Evolutionary conservation across 2,797 vertebrate genomes (phyloP).

Genomic region (Scomberomorus guttatus): DNA sequence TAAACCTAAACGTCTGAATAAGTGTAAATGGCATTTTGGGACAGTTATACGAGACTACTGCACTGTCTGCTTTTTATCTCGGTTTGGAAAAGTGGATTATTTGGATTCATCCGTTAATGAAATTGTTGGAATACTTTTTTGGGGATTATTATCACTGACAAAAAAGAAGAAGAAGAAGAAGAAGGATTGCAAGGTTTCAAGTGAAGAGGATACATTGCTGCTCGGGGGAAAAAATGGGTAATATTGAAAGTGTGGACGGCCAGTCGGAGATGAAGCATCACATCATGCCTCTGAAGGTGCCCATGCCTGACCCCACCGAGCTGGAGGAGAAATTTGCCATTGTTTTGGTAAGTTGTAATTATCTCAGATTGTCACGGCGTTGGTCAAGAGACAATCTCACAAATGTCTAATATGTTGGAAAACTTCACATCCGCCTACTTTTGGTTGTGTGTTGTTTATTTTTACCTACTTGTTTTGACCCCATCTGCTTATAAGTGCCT

Average conservation of each 20-base stretch:
- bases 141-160: slow-evolving; percentile 56
- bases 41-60: slow-evolving; percentile 47
- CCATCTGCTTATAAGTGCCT: neutral
- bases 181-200: slow-evolving; percentile 22
- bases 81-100: slow-evolving; percentile 45
- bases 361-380: neutral
- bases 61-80: slow-evolving; percentile 57
- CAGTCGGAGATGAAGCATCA: slow-evolving; percentile 90
- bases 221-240: slow-evolving; percentile 87
- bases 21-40: slow-evolving; percentile 73
- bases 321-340: slow-evolving; percentile 97
- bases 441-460: neutral
- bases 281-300: slow-evolving; percentile 92
- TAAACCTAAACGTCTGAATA: slow-evolving; percentile 43
- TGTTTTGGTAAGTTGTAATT: slow-evolving; percentile 91
- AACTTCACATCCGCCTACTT: too few relatives aligned
- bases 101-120: slow-evolving; percentile 57
- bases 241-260: slow-evolving; percentile 93
- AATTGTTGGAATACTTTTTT: slow-evolving; percentile 39
- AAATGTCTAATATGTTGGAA: neutral
- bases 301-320: slow-evolving; percentile 96
- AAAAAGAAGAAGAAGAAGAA: slow-evolving; percentile 26
- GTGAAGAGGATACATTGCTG: slow-evolving; percentile 25
- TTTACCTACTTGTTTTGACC: neutral
- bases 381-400: too few relatives aligned